Base-by-base conservation (phyloP, 1,140 invertebrate species). In the Zaprionus africanus region DNA sequence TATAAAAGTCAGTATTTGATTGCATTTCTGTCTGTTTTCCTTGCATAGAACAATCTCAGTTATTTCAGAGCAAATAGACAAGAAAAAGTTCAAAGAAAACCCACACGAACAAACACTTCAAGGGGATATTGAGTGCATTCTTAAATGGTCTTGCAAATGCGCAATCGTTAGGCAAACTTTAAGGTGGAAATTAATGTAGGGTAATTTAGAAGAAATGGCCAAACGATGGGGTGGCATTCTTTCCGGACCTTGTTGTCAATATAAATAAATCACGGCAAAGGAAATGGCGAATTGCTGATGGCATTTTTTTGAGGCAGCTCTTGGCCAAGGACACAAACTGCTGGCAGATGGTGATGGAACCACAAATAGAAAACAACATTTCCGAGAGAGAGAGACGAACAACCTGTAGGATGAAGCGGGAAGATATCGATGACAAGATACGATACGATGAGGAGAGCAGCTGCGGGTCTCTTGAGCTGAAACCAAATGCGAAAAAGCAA, bases 251-350 rank as follows among this genome's bases (percentile, higher is more conserved):
- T 46, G 41, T 54, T 73, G 54, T 67, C 70, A 53, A 67, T 60
- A 68, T 43, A 26, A 36, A 68, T 73, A 73, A 73, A 68, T 73
- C 71, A 68, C 43, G 15, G 49, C 36, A 12, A 17, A 66, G 46
- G 69, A 46, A 36, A 64, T 71, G 38, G 31, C 28, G 46, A 51
- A 51, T 51, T 57, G 41, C 51, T 28, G 46, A 73, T 57, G 51
- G 34, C 51, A 7, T 31, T 53, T 53, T 58, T 66, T 19, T 49
- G 51, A 17, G 41, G 22, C 24, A 54, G 22, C 26, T 31, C 36
- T 28, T 53, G 13, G 9, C 9, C 53, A 56, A 64, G 61, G 9
- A 49, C 17, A 31, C 12, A 36, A 53, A 57, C 38, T 73, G 70
- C 31, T 51, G 63, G 62, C 43, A 60, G 56, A 24, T 41, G 43